Percentiles rank a stretch among this genome's conserved stretches.
phyloP scores from a whole-genome alignment of 2,888 invertebrate genomes.

The Altica lythri region DNA sequence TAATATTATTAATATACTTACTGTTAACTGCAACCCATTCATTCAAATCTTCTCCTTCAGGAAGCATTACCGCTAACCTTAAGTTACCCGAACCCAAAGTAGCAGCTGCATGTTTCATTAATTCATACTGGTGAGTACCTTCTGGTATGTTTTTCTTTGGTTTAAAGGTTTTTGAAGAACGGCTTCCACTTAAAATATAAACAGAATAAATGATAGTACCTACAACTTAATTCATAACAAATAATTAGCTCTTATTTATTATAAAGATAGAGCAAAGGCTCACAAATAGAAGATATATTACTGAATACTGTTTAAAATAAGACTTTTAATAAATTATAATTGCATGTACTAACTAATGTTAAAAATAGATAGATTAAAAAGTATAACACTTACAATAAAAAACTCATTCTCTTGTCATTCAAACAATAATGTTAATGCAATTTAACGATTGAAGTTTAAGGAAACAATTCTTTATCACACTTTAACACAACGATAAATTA shows the following conservation, averaged over 20 bases:
- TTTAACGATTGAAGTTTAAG: no score
- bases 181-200: conserved; percentile 71
- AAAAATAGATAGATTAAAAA: conserved; percentile 1
- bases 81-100: conserved; percentile 97
- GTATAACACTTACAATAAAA: conserved; percentile 9
- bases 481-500: no score
- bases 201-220: not conserved
- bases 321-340: no score
- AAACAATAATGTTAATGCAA: not conserved
- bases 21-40: conserved; percentile 99
- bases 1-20: conserved; percentile 61
- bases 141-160: conserved; percentile 99
- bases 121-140: conserved; percentile 97
- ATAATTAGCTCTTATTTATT: no score
- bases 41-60: conserved; percentile 98
- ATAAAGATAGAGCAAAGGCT: no score
- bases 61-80: conserved; percentile 92
- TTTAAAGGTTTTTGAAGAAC: conserved; percentile 96
- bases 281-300: no score
- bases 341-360: no score
- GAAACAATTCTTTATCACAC: no score
- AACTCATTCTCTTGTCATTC: conserved; percentile 12
- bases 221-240: no score
- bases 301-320: no score
- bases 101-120: conserved; percentile 99